phyloP scores from a whole-genome alignment of 1,140 invertebrate species.

The Magallana gigas region DNA sequence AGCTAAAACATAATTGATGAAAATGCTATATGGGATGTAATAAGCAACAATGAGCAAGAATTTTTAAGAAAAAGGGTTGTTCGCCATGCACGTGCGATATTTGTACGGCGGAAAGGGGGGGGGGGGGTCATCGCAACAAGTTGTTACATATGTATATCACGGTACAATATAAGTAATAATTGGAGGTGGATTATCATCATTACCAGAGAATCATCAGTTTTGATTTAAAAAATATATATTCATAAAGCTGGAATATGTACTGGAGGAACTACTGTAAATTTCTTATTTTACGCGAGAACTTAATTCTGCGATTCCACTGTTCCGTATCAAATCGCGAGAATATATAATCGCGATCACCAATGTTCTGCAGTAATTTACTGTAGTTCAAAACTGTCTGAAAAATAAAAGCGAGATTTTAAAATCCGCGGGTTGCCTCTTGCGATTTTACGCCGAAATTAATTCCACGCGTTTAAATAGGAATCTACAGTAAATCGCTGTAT shows the following conservation, averaged over 20 bases:
- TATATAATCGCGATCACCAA: too few species aligned
- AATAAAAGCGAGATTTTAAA: too few species aligned
- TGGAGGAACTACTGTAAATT: background rate
- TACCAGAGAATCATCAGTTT: background rate
- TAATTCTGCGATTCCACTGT: too few species aligned
- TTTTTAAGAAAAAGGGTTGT: background rate
- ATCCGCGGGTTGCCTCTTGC: too few species aligned
- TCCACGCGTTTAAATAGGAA: too few species aligned
- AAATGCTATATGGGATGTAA: background rate
- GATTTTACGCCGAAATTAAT: too few species aligned
- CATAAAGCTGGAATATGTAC: background rate
- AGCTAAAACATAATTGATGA: background rate
- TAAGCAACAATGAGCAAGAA: background rate
- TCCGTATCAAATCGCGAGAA: too few species aligned
- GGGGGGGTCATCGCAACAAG: background rate
- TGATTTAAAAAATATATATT: background rate
- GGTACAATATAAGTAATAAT: conserved; percentile 1
- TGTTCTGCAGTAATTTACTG: too few species aligned
- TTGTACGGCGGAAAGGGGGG: background rate
- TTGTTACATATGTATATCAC: background rate
- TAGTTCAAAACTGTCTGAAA: too few species aligned
- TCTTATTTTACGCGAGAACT: too few species aligned
- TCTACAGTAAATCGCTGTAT: background rate
- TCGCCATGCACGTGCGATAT: background rate
- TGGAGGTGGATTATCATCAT: background rate